phyloP scores from a whole-genome alignment of 2,113 vertebrate genomes.

The Ahaetulla prasina region DNA sequence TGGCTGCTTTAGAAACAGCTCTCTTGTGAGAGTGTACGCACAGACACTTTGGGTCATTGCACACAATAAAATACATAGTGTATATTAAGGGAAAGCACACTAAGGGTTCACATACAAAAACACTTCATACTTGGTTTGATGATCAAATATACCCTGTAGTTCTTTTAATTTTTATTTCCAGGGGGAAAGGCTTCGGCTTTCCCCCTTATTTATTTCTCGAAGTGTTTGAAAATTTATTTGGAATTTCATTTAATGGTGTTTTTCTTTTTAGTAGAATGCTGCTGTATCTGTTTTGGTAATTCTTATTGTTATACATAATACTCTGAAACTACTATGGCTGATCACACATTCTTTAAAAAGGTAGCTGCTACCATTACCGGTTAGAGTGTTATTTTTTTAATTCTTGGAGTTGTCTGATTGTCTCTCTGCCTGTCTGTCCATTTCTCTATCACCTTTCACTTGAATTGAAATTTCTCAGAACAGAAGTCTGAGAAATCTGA shows the following conservation, averaged over 20 bases:
- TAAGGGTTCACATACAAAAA: not conserved
- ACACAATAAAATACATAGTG: not conserved
- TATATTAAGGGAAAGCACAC: not conserved
- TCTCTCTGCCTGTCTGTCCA: not conserved
- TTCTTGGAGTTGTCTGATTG: not conserved
- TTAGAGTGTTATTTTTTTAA: not conserved
- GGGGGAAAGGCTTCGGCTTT: not conserved
- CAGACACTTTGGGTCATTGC: not conserved
- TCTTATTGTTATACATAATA: not conserved
- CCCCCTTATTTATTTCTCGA: not conserved
- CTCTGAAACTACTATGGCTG: not conserved
- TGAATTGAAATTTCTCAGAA: not conserved
- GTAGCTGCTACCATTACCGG: not conserved
- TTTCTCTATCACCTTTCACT: not conserved
- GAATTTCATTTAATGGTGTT: not conserved
- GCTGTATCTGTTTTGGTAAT: not conserved
- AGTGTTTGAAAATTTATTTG: not conserved
- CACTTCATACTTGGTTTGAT: not conserved
- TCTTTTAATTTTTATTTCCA: not conserved
- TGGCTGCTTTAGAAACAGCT: not conserved
- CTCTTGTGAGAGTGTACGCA: not conserved
- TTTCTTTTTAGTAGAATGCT: not conserved
- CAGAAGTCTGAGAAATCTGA: not conserved
- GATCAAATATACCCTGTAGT: not conserved
- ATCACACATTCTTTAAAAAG: not conserved